Base-by-base conservation (phyloP, 2,888 invertebrate species). In the Synanthedon andrenaeformis region DNA sequence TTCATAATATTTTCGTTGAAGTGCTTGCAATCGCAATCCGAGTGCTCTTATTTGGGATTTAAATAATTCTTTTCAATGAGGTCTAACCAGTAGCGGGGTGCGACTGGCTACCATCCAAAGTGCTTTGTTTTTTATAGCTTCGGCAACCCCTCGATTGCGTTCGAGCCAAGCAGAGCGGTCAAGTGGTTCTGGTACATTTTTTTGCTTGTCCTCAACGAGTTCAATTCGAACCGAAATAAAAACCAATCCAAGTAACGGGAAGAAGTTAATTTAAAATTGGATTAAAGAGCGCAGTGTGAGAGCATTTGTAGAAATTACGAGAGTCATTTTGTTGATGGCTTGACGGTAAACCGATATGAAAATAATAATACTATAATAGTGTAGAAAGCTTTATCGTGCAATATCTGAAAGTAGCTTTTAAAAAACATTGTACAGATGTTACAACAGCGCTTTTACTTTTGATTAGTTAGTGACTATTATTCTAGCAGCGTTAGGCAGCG, bases 91-190 rank as follows among this genome's bases (percentile, higher is more conserved):
- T 69, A 70, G 69, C 71, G 65, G 66, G 66, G 67, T 69, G 65
- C 61, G 66, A 66, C 74, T 84, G 85, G 85, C 82, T 77, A 63
- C 63, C 66, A 72, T 76, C 84, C 85, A 84, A 82, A 84, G 79
- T 80, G 82, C 70, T 76, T 77, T 73, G 74, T 79, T 86, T 83
- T 84, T 84, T 83, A 79, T 80, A 70, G 72, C 69, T 66, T 68
- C 63, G 67, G 69, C 66, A 65, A 63, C 67, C 68, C 65, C 65
- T 64, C 62, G 72, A 55, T 51, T 53, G 51, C 72, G 67, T 67
- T 62, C 70, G 68, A 75, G 72, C 74, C 73, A 69, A 65, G 62
- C 66, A 67, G 68, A 59, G 61, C 69, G 69, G 74, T 82, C 82
- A 82, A 83, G 82, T 79, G 75, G 63, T 67, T 62, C 58, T 52